Conservation (phyloP, 2,888 invertebrate species). For the Seira sanloemensis region DNA sequence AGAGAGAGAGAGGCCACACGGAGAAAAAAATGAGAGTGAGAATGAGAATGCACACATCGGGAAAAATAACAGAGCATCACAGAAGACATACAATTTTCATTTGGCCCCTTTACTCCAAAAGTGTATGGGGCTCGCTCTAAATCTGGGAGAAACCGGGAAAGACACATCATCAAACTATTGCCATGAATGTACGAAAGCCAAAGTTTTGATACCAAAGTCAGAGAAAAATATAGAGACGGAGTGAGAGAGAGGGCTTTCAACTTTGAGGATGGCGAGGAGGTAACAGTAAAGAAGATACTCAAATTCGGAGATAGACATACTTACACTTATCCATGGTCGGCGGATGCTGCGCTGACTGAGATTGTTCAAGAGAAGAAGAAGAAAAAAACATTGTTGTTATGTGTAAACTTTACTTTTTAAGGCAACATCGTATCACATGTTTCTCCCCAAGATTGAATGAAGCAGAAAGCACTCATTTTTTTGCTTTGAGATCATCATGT, state of each 20-base stretch:
- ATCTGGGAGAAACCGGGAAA: no score
- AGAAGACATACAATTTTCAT: no score
- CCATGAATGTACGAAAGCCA: not conserved
- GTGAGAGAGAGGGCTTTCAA: not conserved
- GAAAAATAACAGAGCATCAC: no score
- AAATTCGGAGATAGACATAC: not conserved
- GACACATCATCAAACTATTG: not conserved
- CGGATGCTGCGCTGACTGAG: not conserved
- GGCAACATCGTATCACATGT: not conserved
- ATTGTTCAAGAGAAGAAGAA: not conserved
- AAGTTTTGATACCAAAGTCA: not conserved
- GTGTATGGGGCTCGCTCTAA: no score
- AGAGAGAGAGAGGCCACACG: no score
- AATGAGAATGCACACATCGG: no score
- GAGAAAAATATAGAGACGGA: not conserved
- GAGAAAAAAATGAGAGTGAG: no score
- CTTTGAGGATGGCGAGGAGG: no score
- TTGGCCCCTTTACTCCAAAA: not conserved
- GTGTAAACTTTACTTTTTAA: not conserved
- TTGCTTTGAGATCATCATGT: no score
- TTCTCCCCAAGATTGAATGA: not conserved
- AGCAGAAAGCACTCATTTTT: not conserved
- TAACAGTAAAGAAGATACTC: no score
- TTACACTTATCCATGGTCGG: not conserved
- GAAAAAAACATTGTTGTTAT: not conserved